Percentiles rank a stretch among this genome's conserved stretches.
Evolutionary conservation across 2,797 vertebrate genomes (phyloP).

Genomic region (Argya squamiceps): DNA sequence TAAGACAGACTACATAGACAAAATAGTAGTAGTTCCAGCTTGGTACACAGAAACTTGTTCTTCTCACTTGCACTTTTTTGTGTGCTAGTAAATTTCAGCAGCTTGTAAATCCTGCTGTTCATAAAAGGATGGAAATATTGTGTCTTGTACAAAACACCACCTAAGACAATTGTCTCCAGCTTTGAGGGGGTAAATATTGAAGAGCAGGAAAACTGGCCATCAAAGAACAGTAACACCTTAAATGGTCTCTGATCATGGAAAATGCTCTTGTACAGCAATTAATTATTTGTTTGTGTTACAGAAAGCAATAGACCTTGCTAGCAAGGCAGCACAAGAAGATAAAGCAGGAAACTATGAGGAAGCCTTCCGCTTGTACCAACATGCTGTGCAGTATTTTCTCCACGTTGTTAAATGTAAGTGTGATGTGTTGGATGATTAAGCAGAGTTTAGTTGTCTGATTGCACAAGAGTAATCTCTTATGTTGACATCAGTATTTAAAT

Average conservation of each 20-base stretch:
- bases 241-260: not conserved
- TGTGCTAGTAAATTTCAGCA: not conserved
- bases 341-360: conserved; percentile 92
- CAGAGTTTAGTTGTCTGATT: not conserved
- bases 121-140: not conserved
- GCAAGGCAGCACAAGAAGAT: conserved; percentile 92
- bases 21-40: not conserved
- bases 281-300: conserved; percentile 68
- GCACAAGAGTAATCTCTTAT: not conserved
- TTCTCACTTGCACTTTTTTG: not conserved
- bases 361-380: conserved; percentile 90
- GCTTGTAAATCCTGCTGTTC: not conserved
- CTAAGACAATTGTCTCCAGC: not conserved
- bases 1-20: not conserved
- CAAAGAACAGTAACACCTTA: not conserved
- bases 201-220: not conserved
- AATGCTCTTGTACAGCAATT: not conserved
- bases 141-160: not conserved
- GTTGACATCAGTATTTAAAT: not conserved
- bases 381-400: conserved; percentile 93
- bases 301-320: conserved; percentile 95
- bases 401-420: conserved; percentile 93
- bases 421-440: not conserved
- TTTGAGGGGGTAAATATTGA: not conserved
- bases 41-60: not conserved